phyloP scores from a whole-genome alignment of 2,797 vertebrate genomes.

The Chaunax sp. region DNA sequence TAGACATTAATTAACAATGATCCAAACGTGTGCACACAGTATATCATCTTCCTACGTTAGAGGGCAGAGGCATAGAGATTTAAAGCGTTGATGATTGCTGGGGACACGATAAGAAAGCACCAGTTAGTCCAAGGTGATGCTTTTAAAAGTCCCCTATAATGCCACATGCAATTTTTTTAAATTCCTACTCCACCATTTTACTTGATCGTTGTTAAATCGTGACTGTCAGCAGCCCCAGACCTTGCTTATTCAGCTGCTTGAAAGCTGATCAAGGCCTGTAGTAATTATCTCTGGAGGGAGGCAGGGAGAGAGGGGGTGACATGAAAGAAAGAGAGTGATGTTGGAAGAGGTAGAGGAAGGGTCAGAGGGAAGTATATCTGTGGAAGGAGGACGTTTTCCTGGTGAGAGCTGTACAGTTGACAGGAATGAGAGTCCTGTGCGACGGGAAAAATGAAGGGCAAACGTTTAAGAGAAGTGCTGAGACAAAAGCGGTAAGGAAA shows the following conservation, averaged over 20 bases:
- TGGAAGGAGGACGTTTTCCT: conserved; percentile 42
- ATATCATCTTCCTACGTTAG: conserved; percentile 2
- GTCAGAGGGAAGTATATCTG: conserved; percentile 45
- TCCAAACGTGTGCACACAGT: conserved; percentile 2
- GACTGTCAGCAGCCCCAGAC: conserved; percentile 66
- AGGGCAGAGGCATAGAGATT: conserved; percentile 24
- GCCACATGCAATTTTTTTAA: conserved; percentile 43
- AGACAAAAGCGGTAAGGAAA: conserved; percentile 13
- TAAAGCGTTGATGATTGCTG: conserved; percentile 11
- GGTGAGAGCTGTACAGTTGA: conserved; percentile 12
- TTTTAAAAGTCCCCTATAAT: conserved; percentile 42
- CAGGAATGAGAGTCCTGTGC: conserved; percentile 7
- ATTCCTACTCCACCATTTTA: conserved; percentile 55
- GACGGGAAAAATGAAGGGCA: conserved; percentile 11
- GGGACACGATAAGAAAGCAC: conserved; percentile 18
- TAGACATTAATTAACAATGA: conserved; percentile 6
- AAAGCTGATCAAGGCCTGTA: conserved; percentile 79
- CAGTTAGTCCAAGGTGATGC: conserved; percentile 7
- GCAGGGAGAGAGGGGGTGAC: conserved; percentile 26
- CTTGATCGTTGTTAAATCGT: conserved; percentile 62
- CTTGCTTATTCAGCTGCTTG: conserved; percentile 82
- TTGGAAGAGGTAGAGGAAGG: conserved; percentile 52
- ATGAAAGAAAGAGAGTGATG: conserved; percentile 43
- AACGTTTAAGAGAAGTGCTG: conserved; percentile 11
- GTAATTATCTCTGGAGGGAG: conserved; percentile 77